Evolutionary conservation across 1,140 invertebrate genomes (phyloP).

Genomic region (Drosophila murphyi): DNA sequence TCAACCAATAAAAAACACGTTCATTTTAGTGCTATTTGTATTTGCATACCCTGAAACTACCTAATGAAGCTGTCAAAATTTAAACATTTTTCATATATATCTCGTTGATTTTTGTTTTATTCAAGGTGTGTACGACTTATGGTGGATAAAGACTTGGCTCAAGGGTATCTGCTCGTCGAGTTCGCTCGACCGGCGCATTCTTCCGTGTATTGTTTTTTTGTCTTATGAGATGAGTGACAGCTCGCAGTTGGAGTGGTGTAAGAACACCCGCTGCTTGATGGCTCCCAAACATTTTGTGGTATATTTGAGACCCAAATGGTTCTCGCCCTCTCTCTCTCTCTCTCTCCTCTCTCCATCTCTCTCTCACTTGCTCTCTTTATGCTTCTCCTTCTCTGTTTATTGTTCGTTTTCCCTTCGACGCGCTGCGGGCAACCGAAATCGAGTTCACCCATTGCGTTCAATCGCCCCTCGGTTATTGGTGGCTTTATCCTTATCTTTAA

Average conservation of each 20-base stretch:
- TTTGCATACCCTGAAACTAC: no score
- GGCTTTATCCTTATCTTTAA: conserved; percentile 34
- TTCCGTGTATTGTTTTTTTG: not conserved
- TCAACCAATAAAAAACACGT: no score
- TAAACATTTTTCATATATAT: not conserved
- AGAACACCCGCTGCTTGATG: conserved; percentile 23
- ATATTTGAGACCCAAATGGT: conserved; percentile 46
- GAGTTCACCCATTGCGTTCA: conserved; percentile 51
- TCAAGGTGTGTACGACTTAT: no score
- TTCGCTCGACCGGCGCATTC: no score
- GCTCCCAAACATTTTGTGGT: conserved; percentile 49
- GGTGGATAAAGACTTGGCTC: no score
- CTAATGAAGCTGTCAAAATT: no score
- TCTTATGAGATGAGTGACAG: conserved; percentile 15
- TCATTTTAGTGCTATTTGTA: no score
- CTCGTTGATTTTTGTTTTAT: not conserved
- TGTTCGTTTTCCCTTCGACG: conserved; percentile 1
- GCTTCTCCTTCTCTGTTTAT: not conserved
- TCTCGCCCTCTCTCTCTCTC: not conserved
- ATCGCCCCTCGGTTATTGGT: conserved; percentile 42
- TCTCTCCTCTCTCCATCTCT: not conserved
- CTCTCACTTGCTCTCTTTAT: not conserved
- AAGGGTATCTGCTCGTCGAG: no score
- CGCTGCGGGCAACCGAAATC: conserved; percentile 41
- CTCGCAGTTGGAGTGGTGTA: conserved; percentile 31